Conservation (phyloP, 2,113 vertebrate genomes). For the Peromyscus maniculatus region DNA sequence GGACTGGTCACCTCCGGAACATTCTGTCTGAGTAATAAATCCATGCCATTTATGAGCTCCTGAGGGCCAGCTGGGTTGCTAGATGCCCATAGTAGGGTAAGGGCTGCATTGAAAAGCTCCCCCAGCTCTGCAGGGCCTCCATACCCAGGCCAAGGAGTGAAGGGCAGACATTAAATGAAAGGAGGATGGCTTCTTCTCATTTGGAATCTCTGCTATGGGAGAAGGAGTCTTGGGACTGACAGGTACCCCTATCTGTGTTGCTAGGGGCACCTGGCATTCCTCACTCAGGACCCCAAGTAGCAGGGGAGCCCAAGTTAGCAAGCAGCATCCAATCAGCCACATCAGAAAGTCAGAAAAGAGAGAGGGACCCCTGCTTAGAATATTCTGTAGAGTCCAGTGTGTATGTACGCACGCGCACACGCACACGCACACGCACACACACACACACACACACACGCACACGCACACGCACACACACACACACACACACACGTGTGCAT, state of each 20-base stretch:
- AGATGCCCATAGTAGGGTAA: neutral
- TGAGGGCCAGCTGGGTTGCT: neutral
- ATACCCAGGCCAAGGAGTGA: neutral
- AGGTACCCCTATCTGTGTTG: neutral
- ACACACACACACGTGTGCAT: neutral
- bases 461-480: neutral
- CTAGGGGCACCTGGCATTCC: no score
- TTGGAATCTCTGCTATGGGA: neutral
- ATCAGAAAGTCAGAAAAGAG: neutral
- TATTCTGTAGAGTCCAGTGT: neutral
- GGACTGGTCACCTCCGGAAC: neutral
- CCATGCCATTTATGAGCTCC: neutral
- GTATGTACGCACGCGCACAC: fast-evolving
- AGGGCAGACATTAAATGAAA: fast-evolving
- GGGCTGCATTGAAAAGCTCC: fast-evolving
- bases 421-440: neutral
- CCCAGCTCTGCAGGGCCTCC: neutral
- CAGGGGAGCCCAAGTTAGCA: fast-evolving
- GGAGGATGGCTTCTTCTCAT: neutral
- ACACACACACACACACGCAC: neutral
- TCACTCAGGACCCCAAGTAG: neutral
- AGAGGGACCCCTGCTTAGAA: neutral
- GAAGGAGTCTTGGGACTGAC: neutral
- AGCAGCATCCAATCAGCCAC: fast-evolving
- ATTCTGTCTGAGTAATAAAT: slow-evolving; percentile 4